Base-by-base conservation (phyloP, 2,797 vertebrate genomes). In the Miichthys miiuy region DNA sequence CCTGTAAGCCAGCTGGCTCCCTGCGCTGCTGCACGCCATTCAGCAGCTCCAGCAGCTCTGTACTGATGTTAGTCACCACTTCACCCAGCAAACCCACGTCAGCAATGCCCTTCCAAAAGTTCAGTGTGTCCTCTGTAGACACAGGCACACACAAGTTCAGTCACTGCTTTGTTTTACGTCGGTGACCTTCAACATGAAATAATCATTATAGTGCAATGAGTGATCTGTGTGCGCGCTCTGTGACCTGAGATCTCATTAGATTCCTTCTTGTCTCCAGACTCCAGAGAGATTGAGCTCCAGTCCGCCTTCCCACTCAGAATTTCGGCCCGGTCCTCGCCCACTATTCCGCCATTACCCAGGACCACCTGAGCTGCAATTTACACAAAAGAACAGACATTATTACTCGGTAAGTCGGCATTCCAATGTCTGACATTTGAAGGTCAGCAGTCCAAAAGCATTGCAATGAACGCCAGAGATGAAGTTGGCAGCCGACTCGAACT, bases 91-190 rank as follows among this genome's bases (percentile, higher is more conserved):
- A 92, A 23, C 98, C 98, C 80, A 99, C 98, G 0, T 99, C 98
- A 16, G 97, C 97, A 42, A 99, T 99, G 83, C 98, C 98, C 87
- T 97, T 99, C 98, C 98, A 99, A 91, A 99, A 99, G 90, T 96
- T 97, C 89, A 99, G 87, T 0, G 98, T 98, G 87, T 99, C 98
- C 93, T 99, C 98, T 99, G 89, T 41, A 12, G 48, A 66, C 44
- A 38, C 14, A 65, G 16, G 76, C 41, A 38, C 18, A 78, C 14
- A 42, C 6, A 30, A n/a, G 20, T n/a, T 79, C 21, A 50, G 56
- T 70, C 27, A 11, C 38, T 2, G 16, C 3, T 12, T 27, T 4
- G 10, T 46, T 23, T 2, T 16, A 48, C 16, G 25, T 34, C 48
- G 18, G 20, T 62, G 30, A 51, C n/a, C 6, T 27, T 23, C 7